These are phyloP conservation scores for Cardiocondyla obscurior DNA, from an alignment of 1,140 invertebrate species.

Conservation along the genomic window DNA sequence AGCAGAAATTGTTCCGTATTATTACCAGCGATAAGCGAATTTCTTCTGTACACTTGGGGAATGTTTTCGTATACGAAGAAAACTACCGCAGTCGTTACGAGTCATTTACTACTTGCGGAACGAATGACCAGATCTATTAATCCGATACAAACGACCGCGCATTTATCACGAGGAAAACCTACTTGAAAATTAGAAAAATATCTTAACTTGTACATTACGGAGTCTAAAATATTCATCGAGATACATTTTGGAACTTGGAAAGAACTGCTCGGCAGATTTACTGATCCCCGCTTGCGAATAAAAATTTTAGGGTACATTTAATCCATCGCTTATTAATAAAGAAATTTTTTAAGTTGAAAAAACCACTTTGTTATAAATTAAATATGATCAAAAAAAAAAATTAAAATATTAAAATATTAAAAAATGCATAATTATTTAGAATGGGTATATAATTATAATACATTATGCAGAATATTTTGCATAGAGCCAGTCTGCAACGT, in stretches of 20 bases:
- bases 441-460: neutral
- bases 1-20: neutral
- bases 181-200: constrained; percentile 40
- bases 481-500: neutral
- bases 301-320: neutral
- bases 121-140: constrained; percentile 43
- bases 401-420: neutral
- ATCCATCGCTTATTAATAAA: neutral
- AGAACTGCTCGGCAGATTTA: neutral
- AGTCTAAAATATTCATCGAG: constrained; percentile 1
- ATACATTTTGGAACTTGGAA: neutral
- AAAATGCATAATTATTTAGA: neutral
- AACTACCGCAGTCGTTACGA: constrained; percentile 23
- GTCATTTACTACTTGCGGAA: constrained; percentile 39
- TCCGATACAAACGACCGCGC: constrained; percentile 24
- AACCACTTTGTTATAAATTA: neutral
- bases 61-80: constrained; percentile 37
- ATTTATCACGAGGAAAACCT: constrained; percentile 26
- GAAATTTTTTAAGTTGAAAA: too few species aligned
- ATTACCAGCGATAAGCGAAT: constrained; percentile 19
- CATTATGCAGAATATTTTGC: neutral
- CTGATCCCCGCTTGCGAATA: neutral
- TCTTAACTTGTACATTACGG: neutral
- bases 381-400: neutral
- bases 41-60: neutral